Conservation (phyloP, 2,797 vertebrate genomes). For the Cygnus olor region DNA sequence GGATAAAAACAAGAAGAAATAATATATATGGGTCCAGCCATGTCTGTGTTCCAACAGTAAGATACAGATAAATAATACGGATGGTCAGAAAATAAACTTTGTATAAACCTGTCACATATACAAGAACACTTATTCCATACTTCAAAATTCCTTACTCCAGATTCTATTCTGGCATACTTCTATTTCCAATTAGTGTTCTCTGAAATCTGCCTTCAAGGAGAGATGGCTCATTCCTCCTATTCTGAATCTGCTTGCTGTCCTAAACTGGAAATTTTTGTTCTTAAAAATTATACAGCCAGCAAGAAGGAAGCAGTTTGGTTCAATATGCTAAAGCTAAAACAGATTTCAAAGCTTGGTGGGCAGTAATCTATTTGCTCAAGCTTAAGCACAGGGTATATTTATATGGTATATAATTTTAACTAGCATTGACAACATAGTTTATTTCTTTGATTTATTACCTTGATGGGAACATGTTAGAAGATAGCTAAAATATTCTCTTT, state of each 20-base stretch:
- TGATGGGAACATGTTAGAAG: conserved; percentile 37
- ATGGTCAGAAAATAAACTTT: neutral
- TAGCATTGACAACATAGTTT: neutral
- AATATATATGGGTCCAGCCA: conserved; percentile 67
- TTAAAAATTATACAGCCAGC: neutral
- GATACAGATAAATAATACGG: neutral
- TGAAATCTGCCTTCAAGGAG: neutral
- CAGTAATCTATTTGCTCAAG: conserved; percentile 8
- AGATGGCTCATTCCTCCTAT: neutral
- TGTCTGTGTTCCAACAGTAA: conserved; percentile 26
- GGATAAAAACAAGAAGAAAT: conserved; percentile 21
- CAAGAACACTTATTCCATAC: neutral
- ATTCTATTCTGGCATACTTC: conserved; percentile 57
- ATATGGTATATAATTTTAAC: neutral
- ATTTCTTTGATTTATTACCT: conserved; percentile 40
- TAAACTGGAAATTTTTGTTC: neutral
- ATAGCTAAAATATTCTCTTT: conserved; percentile 15
- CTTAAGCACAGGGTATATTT: neutral
- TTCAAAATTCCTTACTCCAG: conserved; percentile 68
- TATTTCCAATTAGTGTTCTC: neutral
- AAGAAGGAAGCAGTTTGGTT: conserved; percentile 38
- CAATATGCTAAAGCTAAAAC: conserved; percentile 31
- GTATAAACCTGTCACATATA: neutral
- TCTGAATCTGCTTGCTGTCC: neutral
- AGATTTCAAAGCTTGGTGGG: conserved; percentile 3